Evolutionary conservation across 1,140 invertebrate genomes (phyloP).

Genomic region (Pseudomyrmex sp.): DNA sequence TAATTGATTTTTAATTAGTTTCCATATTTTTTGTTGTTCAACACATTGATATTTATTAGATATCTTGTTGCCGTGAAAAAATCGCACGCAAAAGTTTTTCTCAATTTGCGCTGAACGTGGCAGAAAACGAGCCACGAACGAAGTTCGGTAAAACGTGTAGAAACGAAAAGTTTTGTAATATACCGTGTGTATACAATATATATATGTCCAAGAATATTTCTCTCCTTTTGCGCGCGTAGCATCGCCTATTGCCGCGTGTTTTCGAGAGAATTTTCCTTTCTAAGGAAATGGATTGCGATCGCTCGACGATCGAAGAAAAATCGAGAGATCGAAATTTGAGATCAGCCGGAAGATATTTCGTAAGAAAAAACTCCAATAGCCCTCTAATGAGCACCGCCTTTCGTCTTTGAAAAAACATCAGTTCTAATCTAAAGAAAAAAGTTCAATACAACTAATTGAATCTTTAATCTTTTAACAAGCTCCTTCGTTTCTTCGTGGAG

Average conservation of each 20-base stretch:
- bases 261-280: conserved; percentile 26
- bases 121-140: conserved; percentile 59
- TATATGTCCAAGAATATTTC: neutral
- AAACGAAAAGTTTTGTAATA: conserved; percentile 75
- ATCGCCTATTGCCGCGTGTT: conserved; percentile 19
- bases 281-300: neutral
- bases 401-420: neutral
- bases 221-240: neutral
- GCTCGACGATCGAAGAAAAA: neutral
- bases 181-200: conserved; percentile 57
- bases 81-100: conserved; percentile 55
- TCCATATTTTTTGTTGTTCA: neutral
- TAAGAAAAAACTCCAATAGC: conserved; percentile 42
- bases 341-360: conserved; percentile 9
- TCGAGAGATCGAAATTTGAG: neutral
- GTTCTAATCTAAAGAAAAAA: neutral
- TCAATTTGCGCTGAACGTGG: conserved; percentile 59
- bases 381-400: conserved; percentile 17
- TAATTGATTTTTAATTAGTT: too few species aligned
- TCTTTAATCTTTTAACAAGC: neutral
- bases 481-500: neutral
- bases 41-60: neutral
- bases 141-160: conserved; percentile 59
- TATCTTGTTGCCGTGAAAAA: conserved; percentile 9
- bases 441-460: conserved; percentile 12